Base-by-base conservation (phyloP, 2,888 invertebrate species). In the Nomada fabriciana region DNA sequence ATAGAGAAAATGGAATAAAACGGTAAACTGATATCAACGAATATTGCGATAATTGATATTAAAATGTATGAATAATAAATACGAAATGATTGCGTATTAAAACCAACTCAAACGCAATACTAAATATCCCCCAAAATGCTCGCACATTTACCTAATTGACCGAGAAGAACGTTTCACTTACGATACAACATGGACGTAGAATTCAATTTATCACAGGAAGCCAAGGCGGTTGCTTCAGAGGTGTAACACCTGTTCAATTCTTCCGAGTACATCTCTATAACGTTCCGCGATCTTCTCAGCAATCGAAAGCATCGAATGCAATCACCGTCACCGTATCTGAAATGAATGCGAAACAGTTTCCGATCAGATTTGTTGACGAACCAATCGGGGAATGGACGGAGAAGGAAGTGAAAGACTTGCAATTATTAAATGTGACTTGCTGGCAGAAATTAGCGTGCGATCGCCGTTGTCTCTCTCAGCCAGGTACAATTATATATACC, bases 231-330 rank as follows among this genome's bases (percentile, higher is more conserved):
- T 85, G 95, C 95, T 91, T 95, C 95, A 84, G 94, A 95, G 13
- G 95, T 95, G 91, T 95, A 96, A 91, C 96, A 96, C 91, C 95
- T 95, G 91, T 95, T 95, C 84, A 95, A 93, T 83, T 95, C 95
- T 83, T 95, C 94, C 20, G 95, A 95, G 89, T 95, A 94, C 23
- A 96, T 95, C 91, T 96, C 95, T 57, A 96, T 94, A 67, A 96
- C 94, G 91, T 96, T 96, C 68, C 94, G 94, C 9, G 96, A 95
- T 79, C 95, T 94, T 74, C 96, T 93, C 84, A 94, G 94, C 78
- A 96, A 90, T 84, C 95, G 95, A 86, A 96, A 95, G 90, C 96
- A 96, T 81, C 96, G 94, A 86, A 95, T 95, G 91, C 96, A 96
- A 83, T 94, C 94, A 59, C 94, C 94, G 78, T 94, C 95, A 50